Evolutionary conservation across 2,888 invertebrate species (phyloP).

Genomic region (Macrophya annulata): DNA sequence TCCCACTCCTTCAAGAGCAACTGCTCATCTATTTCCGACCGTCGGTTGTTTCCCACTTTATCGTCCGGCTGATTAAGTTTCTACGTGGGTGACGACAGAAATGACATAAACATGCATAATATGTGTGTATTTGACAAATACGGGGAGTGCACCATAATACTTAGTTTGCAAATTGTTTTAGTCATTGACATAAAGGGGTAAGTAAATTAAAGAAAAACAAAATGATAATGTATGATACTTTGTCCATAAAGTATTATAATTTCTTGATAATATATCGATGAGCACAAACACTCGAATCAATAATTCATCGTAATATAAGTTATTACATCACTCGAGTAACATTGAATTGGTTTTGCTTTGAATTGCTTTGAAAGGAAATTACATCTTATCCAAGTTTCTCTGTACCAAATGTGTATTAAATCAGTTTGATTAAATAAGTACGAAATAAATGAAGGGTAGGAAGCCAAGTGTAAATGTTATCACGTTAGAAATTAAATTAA

Average conservation of each 20-base stretch:
- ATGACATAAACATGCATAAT: slow-evolving; percentile 58
- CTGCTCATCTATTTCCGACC: slow-evolving; percentile 88
- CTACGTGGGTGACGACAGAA: slow-evolving; percentile 66
- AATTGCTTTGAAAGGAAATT: no score
- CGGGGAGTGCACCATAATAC: slow-evolving; percentile 32
- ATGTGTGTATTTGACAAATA: slow-evolving; percentile 46
- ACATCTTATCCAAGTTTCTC: no score
- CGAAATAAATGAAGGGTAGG: no score
- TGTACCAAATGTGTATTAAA: neutral
- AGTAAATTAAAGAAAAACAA: slow-evolving; percentile 22
- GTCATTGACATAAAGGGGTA: neutral
- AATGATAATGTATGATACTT: slow-evolving; percentile 10
- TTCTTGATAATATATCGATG: neutral
- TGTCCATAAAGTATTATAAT: neutral
- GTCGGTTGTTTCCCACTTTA: slow-evolving; percentile 73
- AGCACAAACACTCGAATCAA: neutral
- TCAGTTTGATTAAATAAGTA: no score
- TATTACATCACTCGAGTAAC: no score
- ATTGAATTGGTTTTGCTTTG: no score
- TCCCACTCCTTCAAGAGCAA: slow-evolving; percentile 93
- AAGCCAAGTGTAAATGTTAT: no score
- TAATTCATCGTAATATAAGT: neutral
- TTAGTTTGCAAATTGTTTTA: slow-evolving; percentile 42
- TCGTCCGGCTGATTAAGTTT: slow-evolving; percentile 76
- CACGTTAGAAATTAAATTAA: neutral